Evolutionary conservation across 1,140 invertebrate genomes (phyloP), one percentile per base, ranked within the genome.

Genomic region (Aradophagus sp.): DNA sequence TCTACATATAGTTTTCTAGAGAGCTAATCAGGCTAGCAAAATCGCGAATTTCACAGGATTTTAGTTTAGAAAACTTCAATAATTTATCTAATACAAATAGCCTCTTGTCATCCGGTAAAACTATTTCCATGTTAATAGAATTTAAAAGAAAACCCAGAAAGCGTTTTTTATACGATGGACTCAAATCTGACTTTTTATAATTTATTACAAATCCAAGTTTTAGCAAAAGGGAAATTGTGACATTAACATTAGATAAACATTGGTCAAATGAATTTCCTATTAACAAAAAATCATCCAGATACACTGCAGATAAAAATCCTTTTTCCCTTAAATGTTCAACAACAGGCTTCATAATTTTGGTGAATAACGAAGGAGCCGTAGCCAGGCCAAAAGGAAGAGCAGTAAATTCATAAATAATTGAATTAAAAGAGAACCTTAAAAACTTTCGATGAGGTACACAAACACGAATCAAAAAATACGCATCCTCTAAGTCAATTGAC

Each of bases 201-300:
- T 73, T 77, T 17, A 75, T 63, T 29, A 70, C 7, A 39, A 77
- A 77, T 0, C 72, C 53, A 11, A 58, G n/a, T 0, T 20, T 31
- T 6, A 12, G 0, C 6, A 58, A 15, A 2, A 58, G 19, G 13
- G n/a, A 1, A 4, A 58, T 35, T 5, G 62, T 58, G 0, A 20
- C 14, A n/a, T 48, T 15, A 2, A 67, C 1, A 32, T 67, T 58
- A n/a, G 12, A 0, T 7, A 19, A 12, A 32, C 63, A 67, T 0
- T 35, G 12, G 0, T 16, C 11, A 15, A 15, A 56, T 13, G 31
- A 35, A 8, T 41, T 2, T 1, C 50, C 62, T 34, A 41, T 1
- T n/a, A 55, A 29, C 2, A 66, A 15, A 12, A 66, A 17, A 66
- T 66, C 62, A 17, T 63, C 59, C 5, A 56, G 6, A 26, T 56